Evolutionary conservation across 2,888 invertebrate species (phyloP), one percentile per base, ranked within the genome.

Genomic region (Eupeodes luniger): DNA sequence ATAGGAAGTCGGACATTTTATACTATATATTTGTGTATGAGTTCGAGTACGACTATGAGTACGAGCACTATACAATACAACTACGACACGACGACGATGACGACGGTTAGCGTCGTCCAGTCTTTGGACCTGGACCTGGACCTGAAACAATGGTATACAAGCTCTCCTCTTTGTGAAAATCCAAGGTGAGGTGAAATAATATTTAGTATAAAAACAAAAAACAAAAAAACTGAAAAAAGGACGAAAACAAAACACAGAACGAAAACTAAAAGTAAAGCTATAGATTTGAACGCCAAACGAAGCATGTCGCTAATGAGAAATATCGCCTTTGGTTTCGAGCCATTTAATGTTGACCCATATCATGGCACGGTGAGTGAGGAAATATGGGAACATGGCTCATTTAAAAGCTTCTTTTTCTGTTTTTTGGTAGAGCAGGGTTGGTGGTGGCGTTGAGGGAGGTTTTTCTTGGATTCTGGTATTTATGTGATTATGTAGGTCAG

Each of bases 281-380:
- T 77, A 77, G 76, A 80, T 76, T 72, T 55, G 80, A 74, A 36
- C 55, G 67, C 66, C 83, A 66, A 87, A 88, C 88, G 78, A 81
- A 88, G 88, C 81, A 77, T 88, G 81, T 75, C 78, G 75, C 69
- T 85, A 88, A 88, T 85, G 88, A 88, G 84, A 88, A 88, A 84
- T 88, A 88, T 88, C 78, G 81, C 88, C 81, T 85, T 88, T 75
- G 85, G 88, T 85, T 85, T 84, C 78, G 85, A 85, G 81, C 88
- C 88, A 88, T 88, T 88, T 74, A 88, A 88, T 88, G 85, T 64
- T 85, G 88, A 88, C 88, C 88, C 81, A 88, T 81, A 88, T 84
- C 67, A 81, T 57, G 80, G 75, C 66, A 76, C 55, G 72, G 72
- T 62, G 40, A 40, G 40, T 7, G 75, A 75, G 74, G 88, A 80